Evolutionary conservation across 2,888 invertebrate species (phyloP), one percentile per base, ranked within the genome.

Genomic region (Pollenia amentaria): DNA sequence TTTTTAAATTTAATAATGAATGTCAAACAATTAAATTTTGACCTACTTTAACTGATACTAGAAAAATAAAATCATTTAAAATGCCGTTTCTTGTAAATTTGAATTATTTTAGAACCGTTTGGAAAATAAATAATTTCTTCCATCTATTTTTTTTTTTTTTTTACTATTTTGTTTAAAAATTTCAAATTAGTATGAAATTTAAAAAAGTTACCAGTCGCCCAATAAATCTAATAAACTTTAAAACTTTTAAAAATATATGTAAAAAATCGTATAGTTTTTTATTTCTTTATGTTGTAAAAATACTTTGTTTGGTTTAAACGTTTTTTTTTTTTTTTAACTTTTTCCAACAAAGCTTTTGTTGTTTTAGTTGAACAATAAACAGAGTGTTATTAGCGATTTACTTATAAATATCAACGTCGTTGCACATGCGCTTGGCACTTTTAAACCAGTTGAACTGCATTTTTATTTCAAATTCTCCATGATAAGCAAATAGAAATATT

Each of bases 371-470:
- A 44, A 42, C 40, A 76, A 76, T 77, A 55, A 76, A 53, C 29
- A 12, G n/a, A 46, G 8, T 44, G n/a, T 48, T 81, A 65, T 65
- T 75, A 75, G 9, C 57, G 60, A 44, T 75, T 75, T 75, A 62
- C 51, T 75, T 29, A 60, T 51, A 40, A 46, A 38, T 8, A 40
- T 70, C 14, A 53, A 55, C 14, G 10, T 18, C 14, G 79, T 40
- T 83, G 83, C 79, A 79, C 79, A 79, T 86, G 75, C 83, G 57
- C 70, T 10, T 44, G 9, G 21, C 75, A 16, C 44, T 57, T 70
- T 38, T 29, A 72, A 80, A 84, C 87, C 87, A 84, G 87, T 84
- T 84, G 18, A 67, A 80, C 87, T 69, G 78, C 87, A 87, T 86
- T 82, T 87, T 84, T 84, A 65, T 46, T 72, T 64, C 0, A 57